Evolutionary conservation across 2,888 invertebrate species (phyloP).

Genomic region (Ennomos fuscantarius): DNA sequence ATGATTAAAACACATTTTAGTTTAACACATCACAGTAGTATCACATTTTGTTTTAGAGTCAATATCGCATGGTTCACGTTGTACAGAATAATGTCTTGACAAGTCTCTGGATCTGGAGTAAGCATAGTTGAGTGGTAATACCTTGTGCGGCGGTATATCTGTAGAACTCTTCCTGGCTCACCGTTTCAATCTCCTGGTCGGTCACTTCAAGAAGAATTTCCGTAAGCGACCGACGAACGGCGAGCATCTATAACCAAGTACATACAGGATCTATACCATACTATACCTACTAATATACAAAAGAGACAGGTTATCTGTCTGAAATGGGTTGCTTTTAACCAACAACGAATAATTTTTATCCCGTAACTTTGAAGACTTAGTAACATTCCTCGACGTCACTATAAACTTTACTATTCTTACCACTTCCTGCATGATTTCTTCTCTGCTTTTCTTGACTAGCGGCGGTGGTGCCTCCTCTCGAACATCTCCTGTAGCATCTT

Average conservation of each 20-base stretch:
- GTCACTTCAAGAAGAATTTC: slow-evolving; percentile 98
- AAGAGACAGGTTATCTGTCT: no score
- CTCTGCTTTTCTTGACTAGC: slow-evolving; percentile 77
- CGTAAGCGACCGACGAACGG: slow-evolving; percentile 94
- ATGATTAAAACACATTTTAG: slow-evolving; percentile 56
- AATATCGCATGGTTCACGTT: slow-evolving; percentile 60
- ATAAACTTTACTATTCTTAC: slow-evolving; percentile 61
- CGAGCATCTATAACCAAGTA: slow-evolving; percentile 88
- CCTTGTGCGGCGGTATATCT: slow-evolving; percentile 93
- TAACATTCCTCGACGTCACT: no score
- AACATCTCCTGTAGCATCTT: slow-evolving; percentile 31
- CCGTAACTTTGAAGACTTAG: no score
- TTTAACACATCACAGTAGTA: slow-evolving; percentile 48
- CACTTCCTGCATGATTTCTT: slow-evolving; percentile 89
- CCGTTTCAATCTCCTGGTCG: slow-evolving; percentile 92
- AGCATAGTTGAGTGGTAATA: slow-evolving; percentile 72
- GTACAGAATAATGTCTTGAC: slow-evolving; percentile 56
- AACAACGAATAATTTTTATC: background rate
- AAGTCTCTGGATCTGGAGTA: slow-evolving; percentile 27
- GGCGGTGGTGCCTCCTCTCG: slow-evolving; percentile 48
- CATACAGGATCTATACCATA: no score
- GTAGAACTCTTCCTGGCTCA: slow-evolving; percentile 94
- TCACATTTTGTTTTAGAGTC: slow-evolving; percentile 64
- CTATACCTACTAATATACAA: no score
- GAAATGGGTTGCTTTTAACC: no score